A percentile compares a stretch with the other conserved stretches of the same genome.
phyloP scores from a whole-genome alignment of 2,113 vertebrate species.

The Osmerus mordax region DNA sequence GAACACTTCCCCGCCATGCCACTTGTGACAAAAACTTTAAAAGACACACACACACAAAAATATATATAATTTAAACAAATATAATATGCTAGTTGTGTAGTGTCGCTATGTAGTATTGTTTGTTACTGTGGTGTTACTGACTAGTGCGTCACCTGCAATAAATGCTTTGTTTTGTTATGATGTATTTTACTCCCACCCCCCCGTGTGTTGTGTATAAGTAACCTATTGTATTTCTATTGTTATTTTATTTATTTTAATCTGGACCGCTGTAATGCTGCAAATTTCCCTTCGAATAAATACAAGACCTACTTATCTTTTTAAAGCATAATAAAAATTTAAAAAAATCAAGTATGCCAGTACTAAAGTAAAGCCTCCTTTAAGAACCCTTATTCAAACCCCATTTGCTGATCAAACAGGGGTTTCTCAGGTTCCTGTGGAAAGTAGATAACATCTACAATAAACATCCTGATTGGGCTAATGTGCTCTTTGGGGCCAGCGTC shows the following conservation, averaged over 20 bases:
- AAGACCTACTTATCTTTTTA: background rate
- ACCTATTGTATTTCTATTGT: background rate
- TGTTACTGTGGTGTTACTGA: no score
- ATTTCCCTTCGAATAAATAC: no score
- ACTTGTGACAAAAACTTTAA: conserved; percentile 73
- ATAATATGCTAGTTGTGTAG: no score
- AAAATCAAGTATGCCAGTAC: background rate
- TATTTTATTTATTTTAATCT: background rate
- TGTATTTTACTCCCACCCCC: no score
- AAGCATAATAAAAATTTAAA: background rate
- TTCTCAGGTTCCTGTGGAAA: conserved; percentile 17
- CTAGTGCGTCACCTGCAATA: no score
- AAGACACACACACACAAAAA: background rate
- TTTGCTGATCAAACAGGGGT: conserved; percentile 12
- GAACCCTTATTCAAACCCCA: background rate
- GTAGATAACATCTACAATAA: conserved; percentile 21
- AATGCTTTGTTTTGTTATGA: no score
- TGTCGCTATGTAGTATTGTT: no score
- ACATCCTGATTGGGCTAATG: conserved; percentile 30
- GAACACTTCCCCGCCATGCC: conserved; percentile 78
- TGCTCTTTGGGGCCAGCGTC: conserved; percentile 7
- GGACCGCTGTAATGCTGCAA: no score
- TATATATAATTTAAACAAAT: no score
- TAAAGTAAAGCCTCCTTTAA: background rate
- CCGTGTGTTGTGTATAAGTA: background rate